phyloP scores from a whole-genome alignment of 2,113 vertebrate species.

The Scomber colias region DNA sequence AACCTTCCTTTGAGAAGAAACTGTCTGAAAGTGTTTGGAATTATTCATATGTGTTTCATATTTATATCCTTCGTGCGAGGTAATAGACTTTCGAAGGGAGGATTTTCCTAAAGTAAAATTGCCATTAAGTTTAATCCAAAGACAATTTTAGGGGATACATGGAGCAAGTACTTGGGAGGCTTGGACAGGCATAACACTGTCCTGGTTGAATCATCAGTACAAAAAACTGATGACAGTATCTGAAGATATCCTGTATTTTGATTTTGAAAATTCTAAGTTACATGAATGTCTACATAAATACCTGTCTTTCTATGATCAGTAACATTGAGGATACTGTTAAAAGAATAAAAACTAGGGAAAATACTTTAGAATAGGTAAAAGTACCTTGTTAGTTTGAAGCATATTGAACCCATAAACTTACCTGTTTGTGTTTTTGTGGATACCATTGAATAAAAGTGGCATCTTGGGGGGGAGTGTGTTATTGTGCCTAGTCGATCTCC shows the following conservation, averaged over 20 bases:
- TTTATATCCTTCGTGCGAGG: background rate
- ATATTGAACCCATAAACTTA: conserved; percentile 76
- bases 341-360: background rate
- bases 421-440: conserved; percentile 87
- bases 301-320: background rate
- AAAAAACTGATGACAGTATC: too few relatives aligned
- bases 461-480: conserved; percentile 90
- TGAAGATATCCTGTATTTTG: too few relatives aligned
- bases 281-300: too few relatives aligned
- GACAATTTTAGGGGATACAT: too few relatives aligned
- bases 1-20: background rate
- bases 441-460: conserved; percentile 89
- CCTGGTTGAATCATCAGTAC: too few relatives aligned
- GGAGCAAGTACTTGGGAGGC: too few relatives aligned
- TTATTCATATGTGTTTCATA: too few relatives aligned
- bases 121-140: too few relatives aligned
- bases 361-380: background rate
- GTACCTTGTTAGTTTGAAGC: conserved; percentile 42
- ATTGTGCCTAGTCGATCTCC: conserved; percentile 87
- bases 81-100: background rate
- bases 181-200: too few relatives aligned
- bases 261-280: too few relatives aligned
- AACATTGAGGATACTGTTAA: background rate
- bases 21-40: too few relatives aligned
- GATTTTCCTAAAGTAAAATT: background rate